Evolutionary conservation across 1,140 invertebrate species (phyloP), one percentile per base, ranked within the genome.

Genomic region (Ruditapes philippinarum): DNA sequence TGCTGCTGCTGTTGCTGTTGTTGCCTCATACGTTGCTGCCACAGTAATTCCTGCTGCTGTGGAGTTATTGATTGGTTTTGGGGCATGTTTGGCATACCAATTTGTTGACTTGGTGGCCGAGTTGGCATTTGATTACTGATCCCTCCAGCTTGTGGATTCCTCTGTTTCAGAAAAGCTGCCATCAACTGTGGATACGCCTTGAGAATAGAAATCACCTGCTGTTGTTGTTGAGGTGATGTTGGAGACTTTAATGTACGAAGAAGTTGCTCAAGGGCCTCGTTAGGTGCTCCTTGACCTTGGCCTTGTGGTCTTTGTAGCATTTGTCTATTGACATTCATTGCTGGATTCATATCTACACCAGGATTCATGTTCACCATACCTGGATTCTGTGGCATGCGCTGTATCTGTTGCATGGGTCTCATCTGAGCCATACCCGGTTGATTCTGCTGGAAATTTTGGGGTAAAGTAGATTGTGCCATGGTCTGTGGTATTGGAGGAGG

Each of bases 141-240:
- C 90, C 86, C 74, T 84, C 89, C 96, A 96, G 57, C 96, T 70
- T 96, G 95, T 87, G 95, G 94, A 90, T 96, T 92, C 90, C 92
- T 96, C 96, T 99, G 98, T 95, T 99, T 99, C 80, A 99, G 98
- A 94, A 99, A 99, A 73, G 98, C 98, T 81, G 99, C 98, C 98
- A 99, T 99, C 17, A 99, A 96, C 88, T 98, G 98, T 65, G 99
- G 99, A 96, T 99, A 99, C 68, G 97, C 98, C 96, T 99, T 99
- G 65, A 99, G 97, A 93, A 99, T 99, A 92, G 97, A 97, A 38
- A 99, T 96, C 76, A 99, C 98, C 96, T 99, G 98, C 93, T 98
- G 97, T 93, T 99, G 98, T 94, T 99, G 98, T 92, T 99, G 98
- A 70, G 98, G 98, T n/a, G 98, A 97, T 85, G 97, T 97, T 22